These are phyloP conservation scores for Pseudonaja textilis DNA, from an alignment of 2,113 vertebrate genomes.

Conservation along the genomic window DNA sequence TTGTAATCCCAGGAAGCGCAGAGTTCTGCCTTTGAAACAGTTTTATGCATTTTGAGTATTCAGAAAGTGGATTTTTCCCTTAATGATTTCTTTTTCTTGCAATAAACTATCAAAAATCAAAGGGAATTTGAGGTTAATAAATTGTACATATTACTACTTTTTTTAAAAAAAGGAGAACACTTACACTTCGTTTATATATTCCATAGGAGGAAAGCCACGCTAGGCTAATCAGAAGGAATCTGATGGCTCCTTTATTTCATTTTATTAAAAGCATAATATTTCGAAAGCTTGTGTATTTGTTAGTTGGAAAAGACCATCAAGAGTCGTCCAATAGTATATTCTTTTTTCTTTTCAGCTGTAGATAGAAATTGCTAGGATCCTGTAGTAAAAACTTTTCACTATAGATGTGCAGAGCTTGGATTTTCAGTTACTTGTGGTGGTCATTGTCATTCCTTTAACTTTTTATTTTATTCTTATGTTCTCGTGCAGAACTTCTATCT, in stretches of 20 bases:
- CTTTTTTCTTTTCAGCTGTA: not conserved
- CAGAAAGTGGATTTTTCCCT: not conserved
- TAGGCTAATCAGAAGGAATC: not conserved
- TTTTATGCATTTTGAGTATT: conserved; percentile 11
- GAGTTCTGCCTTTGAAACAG: conserved; percentile 29
- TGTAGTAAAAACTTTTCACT: not conserved
- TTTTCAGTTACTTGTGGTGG: not conserved
- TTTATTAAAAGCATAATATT: not conserved
- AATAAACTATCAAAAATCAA: conserved; percentile 5
- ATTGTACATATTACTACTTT: not conserved
- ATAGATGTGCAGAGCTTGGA: not conserved
- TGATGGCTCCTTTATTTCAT: not conserved
- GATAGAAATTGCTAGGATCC: not conserved
- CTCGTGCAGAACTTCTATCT: not conserved
- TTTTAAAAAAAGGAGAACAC: not conserved
- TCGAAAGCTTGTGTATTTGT: not conserved
- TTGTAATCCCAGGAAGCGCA: conserved; percentile 34
- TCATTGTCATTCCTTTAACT: not conserved
- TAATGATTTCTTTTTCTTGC: conserved; percentile 5
- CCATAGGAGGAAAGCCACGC: not conserved
- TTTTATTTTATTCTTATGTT: not conserved
- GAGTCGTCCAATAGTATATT: not conserved
- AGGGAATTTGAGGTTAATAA: conserved; percentile 7
- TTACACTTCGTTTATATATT: not conserved
- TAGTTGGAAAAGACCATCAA: not conserved